Percentiles rank a stretch among this genome's conserved stretches.
Conservation (phyloP, 2,888 invertebrate genomes). For the Lymantria dispar region DNA sequence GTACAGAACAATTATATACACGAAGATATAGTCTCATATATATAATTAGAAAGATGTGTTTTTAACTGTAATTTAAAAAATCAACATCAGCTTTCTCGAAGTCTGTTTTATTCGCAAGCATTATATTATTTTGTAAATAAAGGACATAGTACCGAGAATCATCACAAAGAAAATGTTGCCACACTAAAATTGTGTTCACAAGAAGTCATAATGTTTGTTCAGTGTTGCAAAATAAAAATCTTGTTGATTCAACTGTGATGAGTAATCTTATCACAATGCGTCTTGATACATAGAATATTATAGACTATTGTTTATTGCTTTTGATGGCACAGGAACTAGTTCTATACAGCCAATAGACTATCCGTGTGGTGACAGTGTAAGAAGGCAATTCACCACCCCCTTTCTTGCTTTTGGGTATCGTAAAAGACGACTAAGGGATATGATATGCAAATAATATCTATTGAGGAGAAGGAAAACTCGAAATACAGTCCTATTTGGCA, state of each 20-base stretch:
- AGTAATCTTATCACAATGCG: not conserved
- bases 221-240: not conserved
- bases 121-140: not conserved
- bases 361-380: no score
- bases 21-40: no score
- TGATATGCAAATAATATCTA: no score
- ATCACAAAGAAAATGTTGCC: conserved; percentile 37
- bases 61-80: not conserved
- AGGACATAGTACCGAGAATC: conserved; percentile 32
- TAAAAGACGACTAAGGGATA: no score
- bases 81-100: conserved; percentile 4
- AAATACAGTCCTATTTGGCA: no score
- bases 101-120: not conserved
- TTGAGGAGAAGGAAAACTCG: no score
- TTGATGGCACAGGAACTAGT: not conserved
- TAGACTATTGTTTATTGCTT: conserved; percentile 1
- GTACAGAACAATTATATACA: no score
- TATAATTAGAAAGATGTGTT: no score
- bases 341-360: no score
- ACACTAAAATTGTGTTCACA: conserved; percentile 24
- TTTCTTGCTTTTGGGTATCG: no score
- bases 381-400: no score
- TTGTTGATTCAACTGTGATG: not conserved
- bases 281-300: not conserved
- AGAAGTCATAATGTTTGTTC: conserved; percentile 22